These are phyloP conservation scores for Sipha maydis DNA, from an alignment of 2,888 invertebrate genomes.

Conservation along the genomic window DNA sequence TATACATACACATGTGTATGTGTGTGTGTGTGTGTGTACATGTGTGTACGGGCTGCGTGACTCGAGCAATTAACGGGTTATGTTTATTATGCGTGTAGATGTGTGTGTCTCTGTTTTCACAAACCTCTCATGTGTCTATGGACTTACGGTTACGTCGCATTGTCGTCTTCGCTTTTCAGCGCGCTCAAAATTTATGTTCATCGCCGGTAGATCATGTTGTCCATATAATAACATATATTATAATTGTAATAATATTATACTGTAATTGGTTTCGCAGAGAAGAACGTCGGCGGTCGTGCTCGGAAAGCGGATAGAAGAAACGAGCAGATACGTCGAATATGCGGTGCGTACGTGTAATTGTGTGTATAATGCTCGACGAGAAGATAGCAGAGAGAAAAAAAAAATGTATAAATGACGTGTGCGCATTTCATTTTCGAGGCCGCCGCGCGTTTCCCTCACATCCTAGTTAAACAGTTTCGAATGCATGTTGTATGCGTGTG, in stretches of 20 bases:
- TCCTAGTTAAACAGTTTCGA: neutral
- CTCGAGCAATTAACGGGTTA: conserved; percentile 43
- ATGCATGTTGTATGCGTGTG: neutral
- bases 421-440: neutral
- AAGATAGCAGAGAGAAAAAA: neutral
- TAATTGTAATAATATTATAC: neutral
- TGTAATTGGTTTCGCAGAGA: conserved; percentile 30
- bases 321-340: too few species aligned
- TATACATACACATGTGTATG: neutral
- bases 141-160: neutral
- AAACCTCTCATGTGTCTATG: neutral
- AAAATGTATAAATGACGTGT: neutral
- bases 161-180: neutral
- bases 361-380: neutral
- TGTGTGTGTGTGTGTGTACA: neutral
- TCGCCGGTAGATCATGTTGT: neutral
- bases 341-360: too few species aligned
- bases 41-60: conserved; percentile 13
- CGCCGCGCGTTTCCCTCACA: neutral
- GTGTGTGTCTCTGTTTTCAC: neutral
- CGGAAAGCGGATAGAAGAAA: conserved; percentile 46
- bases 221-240: neutral
- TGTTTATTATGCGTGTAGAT: neutral
- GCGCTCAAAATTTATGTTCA: neutral
- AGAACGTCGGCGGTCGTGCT: conserved; percentile 34